Conservation (phyloP, 2,888 invertebrate genomes). For the Dichetophora obliterata region DNA sequence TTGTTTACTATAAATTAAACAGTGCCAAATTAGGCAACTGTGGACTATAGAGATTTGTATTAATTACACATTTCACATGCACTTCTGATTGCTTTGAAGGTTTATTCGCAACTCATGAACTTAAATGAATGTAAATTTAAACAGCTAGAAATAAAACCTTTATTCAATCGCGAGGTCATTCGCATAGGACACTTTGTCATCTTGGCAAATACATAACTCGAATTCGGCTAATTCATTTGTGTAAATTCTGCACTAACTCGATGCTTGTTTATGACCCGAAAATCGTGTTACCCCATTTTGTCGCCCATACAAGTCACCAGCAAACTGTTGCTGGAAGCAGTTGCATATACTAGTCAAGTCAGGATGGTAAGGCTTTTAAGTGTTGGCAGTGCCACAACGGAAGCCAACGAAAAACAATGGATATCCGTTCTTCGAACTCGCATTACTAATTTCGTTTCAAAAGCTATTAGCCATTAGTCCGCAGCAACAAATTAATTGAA, state of each 20-base stretch:
- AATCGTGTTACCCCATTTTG: conserved; percentile 21
- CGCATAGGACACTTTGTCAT: background rate
- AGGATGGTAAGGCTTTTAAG: background rate
- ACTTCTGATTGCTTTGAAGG: no score
- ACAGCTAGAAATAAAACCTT: no score
- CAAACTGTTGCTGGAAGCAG: background rate
- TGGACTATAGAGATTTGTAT: no score
- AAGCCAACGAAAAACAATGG: conserved; percentile 14
- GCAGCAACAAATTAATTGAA: conserved; percentile 36
- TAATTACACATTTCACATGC: no score
- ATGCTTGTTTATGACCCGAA: conserved; percentile 3
- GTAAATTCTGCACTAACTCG: background rate
- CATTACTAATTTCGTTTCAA: conserved; percentile 26
- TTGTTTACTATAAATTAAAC: no score
- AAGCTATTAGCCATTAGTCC: conserved; percentile 34
- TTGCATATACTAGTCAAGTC: background rate
- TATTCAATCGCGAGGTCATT: no score
- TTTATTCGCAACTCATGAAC: no score
- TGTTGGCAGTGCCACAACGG: background rate
- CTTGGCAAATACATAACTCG: background rate
- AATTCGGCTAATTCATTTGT: conserved; percentile 22
- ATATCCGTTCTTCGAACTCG: background rate
- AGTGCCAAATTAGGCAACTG: no score
- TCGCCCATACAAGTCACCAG: background rate
- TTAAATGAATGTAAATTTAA: no score